These are phyloP conservation scores for Leptestheria dahalacensis DNA, from an alignment of 1,140 invertebrate genomes.

Conservation along the genomic window DNA sequence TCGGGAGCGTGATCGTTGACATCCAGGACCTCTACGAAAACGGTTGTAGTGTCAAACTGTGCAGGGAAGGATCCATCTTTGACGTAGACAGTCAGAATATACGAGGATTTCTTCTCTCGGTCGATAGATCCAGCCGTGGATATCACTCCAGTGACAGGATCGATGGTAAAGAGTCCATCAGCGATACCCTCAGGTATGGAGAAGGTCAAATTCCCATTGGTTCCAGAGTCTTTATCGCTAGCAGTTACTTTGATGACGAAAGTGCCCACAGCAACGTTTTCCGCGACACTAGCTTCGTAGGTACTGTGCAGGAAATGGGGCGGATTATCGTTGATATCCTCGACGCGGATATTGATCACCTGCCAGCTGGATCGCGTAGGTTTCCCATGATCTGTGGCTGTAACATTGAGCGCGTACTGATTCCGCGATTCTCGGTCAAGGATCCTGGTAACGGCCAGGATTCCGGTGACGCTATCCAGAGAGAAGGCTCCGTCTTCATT, in stretches of 20 bases:
- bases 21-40: constrained; percentile 60
- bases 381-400: constrained; percentile 63
- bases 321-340: constrained; percentile 55
- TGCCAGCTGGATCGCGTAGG: constrained; percentile 46
- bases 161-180: constrained; percentile 63
- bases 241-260: constrained; percentile 61
- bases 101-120: constrained; percentile 51
- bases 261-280: constrained; percentile 56
- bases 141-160: constrained; percentile 57
- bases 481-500: constrained; percentile 67
- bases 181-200: constrained; percentile 62
- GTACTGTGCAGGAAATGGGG: constrained; percentile 60
- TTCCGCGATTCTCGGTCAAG: constrained; percentile 34
- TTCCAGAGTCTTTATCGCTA: constrained; percentile 45
- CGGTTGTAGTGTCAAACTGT: constrained; percentile 52
- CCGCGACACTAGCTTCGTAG: constrained; percentile 62
- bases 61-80: constrained; percentile 40
- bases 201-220: constrained; percentile 61
- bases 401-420: constrained; percentile 52
- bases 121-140: constrained; percentile 58
- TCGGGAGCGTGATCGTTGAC: constrained; percentile 80
- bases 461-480: constrained; percentile 58
- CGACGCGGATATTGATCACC: constrained; percentile 43
- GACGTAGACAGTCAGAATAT: constrained; percentile 67
- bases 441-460: constrained; percentile 52